phyloP scores from a whole-genome alignment of 2,113 vertebrate genomes.

The Galbula dea region DNA sequence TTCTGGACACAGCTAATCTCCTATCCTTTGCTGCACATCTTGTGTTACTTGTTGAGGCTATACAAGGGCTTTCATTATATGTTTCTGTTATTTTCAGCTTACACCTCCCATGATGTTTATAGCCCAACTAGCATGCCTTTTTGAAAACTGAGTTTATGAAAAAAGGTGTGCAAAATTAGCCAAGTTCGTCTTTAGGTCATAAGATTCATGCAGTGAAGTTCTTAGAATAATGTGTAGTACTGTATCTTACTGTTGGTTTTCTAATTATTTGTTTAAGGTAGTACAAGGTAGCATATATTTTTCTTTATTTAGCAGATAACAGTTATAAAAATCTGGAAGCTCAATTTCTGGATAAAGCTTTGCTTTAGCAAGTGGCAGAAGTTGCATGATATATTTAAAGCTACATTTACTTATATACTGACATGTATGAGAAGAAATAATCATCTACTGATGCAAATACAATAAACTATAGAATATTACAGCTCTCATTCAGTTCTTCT shows the following conservation, averaged over 20 bases:
- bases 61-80: too few relatives aligned
- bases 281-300: neutral
- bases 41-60: neutral
- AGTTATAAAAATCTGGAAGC: neutral
- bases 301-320: neutral
- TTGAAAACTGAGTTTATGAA: too few relatives aligned
- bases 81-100: too few relatives aligned
- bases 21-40: neutral
- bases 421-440: neutral
- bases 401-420: neutral
- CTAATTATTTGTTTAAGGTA: neutral
- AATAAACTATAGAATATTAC: neutral
- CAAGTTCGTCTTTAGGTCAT: neutral
- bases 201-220: neutral
- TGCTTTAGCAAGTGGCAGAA: neutral
- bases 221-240: neutral
- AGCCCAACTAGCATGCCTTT: too few relatives aligned
- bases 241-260: neutral
- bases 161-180: too few relatives aligned
- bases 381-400: neutral
- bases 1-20: neutral
- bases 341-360: neutral
- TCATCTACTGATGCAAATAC: neutral
- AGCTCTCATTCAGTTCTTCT: fast-evolving
- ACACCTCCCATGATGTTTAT: too few relatives aligned